Evolutionary conservation across 2,888 invertebrate genomes (phyloP).

Genomic region (Andrena haemorrhoa): DNA sequence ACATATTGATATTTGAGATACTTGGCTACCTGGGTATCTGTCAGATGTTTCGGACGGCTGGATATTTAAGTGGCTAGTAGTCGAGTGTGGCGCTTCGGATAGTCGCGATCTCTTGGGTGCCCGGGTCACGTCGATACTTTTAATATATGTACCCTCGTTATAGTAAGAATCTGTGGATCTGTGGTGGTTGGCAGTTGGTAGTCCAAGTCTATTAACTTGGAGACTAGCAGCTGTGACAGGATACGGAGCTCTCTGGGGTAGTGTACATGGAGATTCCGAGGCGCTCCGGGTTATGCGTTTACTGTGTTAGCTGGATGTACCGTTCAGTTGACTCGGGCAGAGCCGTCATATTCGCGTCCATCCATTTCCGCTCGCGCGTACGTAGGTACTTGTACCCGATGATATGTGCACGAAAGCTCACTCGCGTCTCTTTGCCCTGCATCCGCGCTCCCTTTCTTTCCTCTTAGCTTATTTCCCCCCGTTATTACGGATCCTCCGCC

Average conservation of each 20-base stretch:
- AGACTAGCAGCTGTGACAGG: slow-evolving; percentile 72
- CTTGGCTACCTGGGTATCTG: no score
- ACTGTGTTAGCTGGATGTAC: slow-evolving; percentile 36
- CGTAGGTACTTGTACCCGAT: not conserved
- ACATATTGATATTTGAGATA: no score
- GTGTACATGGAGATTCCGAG: slow-evolving; percentile 66
- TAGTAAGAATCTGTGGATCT: slow-evolving; percentile 11
- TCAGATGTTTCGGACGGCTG: no score
- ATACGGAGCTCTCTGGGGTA: slow-evolving; percentile 70
- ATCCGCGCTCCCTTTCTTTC: not conserved
- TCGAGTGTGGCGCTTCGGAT: no score
- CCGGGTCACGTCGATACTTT: no score
- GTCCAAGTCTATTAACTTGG: slow-evolving; percentile 78
- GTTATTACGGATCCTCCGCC: slow-evolving; percentile 28
- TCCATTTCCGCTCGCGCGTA: slow-evolving; percentile 45
- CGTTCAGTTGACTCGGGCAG: slow-evolving; percentile 38
- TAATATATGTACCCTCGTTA: no score
- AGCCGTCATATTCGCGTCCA: slow-evolving; percentile 52
- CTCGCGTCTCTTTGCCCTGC: not conserved
- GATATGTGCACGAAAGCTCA: slow-evolving; percentile 6
- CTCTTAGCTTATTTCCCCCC: slow-evolving; percentile 25
- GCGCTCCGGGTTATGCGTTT: slow-evolving; percentile 51
- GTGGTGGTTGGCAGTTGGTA: slow-evolving; percentile 26
- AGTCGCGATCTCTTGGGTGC: no score
- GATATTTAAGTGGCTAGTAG: no score